phyloP scores from a whole-genome alignment of 2,113 vertebrate genomes.

The Kryptolebias marmoratus region DNA sequence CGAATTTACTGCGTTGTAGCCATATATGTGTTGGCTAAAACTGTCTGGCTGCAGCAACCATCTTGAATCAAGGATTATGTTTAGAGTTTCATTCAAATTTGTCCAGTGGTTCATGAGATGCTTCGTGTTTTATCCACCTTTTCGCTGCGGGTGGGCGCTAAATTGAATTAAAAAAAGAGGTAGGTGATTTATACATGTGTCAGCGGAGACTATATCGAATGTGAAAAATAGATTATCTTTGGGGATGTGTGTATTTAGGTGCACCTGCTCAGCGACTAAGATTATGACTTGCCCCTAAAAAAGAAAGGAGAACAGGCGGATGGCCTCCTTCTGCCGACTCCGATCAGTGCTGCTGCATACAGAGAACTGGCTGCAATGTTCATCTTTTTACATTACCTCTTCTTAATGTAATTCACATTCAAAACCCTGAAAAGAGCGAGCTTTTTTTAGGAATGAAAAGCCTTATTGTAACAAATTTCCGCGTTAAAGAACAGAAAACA shows the following conservation, averaged over 20 bases:
- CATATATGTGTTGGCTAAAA: too few relatives aligned
- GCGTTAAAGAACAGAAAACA: neutral
- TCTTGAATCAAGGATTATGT: too few relatives aligned
- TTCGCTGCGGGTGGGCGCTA: too few relatives aligned
- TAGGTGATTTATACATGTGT: neutral
- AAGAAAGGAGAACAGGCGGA: slow-evolving; percentile 12
- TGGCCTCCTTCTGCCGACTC: slow-evolving; percentile 67
- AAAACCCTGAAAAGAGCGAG: neutral
- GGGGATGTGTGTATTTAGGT: slow-evolving; percentile 4
- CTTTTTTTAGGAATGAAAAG: neutral
- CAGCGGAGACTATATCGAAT: neutral
- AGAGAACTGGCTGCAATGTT: neutral
- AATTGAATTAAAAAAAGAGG: neutral
- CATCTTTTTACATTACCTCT: neutral
- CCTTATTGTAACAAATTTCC: neutral
- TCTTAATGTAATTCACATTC: neutral
- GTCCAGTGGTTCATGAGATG: too few relatives aligned
- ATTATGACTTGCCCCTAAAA: slow-evolving; percentile 6
- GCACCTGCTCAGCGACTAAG: slow-evolving; percentile 32
- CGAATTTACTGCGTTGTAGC: too few relatives aligned
- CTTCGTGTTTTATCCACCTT: too few relatives aligned
- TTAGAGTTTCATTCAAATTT: too few relatives aligned
- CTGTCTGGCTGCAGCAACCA: too few relatives aligned
- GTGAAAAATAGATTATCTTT: neutral
- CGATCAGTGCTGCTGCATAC: slow-evolving; percentile 37